Evolutionary conservation across 2,113 vertebrate species (phyloP), one percentile per base, ranked within the genome.

Genomic region (Noturus placidus): DNA sequence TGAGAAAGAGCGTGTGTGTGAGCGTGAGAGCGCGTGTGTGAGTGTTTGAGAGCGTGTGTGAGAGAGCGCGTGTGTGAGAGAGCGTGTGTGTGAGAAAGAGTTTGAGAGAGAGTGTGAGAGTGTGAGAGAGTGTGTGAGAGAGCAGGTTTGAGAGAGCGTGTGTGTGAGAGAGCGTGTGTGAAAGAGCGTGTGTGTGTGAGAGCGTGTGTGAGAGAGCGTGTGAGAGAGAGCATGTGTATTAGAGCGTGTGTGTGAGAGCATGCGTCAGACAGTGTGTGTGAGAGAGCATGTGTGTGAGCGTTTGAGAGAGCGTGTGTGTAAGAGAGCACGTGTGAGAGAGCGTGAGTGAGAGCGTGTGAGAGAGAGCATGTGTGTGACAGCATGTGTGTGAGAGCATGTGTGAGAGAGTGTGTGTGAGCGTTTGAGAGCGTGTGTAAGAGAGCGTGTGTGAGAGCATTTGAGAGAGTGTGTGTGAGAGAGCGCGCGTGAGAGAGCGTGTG

Each of bases 1-100:
- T 72, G 74, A n/a, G n/a, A n/a, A n/a, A 33, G 30, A 77, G 30
- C 59, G 27, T 30, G 52, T 59, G 79, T 35, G 80, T 82, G n/a
- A n/a, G n/a, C n/a, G 57, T 25, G 52, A 61, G 33, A 42, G 7
- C 61, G 54, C 25, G 19, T 17, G 46, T 35, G 14, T 63, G n/a
- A n/a, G n/a, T n/a, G n/a, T n/a, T n/a, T 25, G 52, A 61, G 33
- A n/a, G n/a, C n/a, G 7, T 77, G 54, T 35, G 46, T 27, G 14
- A 52, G 61, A n/a, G n/a, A n/a, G n/a, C n/a, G 11, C 42, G 61
- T 33, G 70, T 77, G 61, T 72, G 74, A 63, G 74, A 33, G 30
- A 77, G 30, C 59, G 27, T 30, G 52, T 59, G 79, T 35, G 80
- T 82, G 57, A n/a, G n/a, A n/a, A n/a, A n/a, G n/a, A n/a, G n/a